Percentiles rank a stretch among this genome's conserved stretches.
These are phyloP conservation scores for Laterallus jamaicensis DNA, from an alignment of 2,113 vertebrate species.

Conservation along the genomic window DNA sequence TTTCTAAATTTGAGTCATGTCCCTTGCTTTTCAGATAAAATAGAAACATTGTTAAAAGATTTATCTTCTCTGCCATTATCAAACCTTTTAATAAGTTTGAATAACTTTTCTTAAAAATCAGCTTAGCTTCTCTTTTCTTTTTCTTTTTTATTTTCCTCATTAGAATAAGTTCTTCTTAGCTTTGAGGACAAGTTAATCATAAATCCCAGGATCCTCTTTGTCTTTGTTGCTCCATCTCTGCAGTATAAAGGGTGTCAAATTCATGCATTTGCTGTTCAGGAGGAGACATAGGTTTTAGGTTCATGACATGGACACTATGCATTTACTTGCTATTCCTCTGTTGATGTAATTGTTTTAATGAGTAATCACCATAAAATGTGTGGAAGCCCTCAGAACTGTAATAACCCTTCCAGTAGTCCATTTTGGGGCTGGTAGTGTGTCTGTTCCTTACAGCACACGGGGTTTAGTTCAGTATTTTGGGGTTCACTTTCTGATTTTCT, in stretches of 20 bases:
- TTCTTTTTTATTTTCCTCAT: background rate
- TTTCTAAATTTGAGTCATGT: conserved; percentile 31
- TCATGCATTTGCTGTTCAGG: background rate
- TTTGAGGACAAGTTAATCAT: background rate
- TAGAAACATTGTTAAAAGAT: conserved; percentile 37
- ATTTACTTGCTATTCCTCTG: background rate
- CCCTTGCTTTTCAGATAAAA: conserved; percentile 36
- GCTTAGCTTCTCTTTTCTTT: background rate
- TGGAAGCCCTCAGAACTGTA: background rate
- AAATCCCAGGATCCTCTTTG: background rate
- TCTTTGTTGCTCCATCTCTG: background rate
- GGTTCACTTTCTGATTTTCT: background rate
- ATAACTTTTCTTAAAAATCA: conserved; percentile 12
- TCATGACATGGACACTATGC: background rate
- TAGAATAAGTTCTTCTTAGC: background rate
- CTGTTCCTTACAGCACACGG: background rate
- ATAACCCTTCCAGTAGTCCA: background rate
- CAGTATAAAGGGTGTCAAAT: background rate
- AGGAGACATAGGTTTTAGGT: background rate
- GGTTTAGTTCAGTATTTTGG: background rate
- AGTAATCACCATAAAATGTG: background rate
- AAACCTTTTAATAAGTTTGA: conserved; percentile 19
- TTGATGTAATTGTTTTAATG: background rate
- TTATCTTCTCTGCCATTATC: conserved; percentile 26
- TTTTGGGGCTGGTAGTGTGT: background rate